Percentiles rank a stretch among this genome's conserved stretches.
Evolutionary conservation across 2,888 invertebrate genomes (phyloP).

Genomic region (Drosophila nr. perissopoda): DNA sequence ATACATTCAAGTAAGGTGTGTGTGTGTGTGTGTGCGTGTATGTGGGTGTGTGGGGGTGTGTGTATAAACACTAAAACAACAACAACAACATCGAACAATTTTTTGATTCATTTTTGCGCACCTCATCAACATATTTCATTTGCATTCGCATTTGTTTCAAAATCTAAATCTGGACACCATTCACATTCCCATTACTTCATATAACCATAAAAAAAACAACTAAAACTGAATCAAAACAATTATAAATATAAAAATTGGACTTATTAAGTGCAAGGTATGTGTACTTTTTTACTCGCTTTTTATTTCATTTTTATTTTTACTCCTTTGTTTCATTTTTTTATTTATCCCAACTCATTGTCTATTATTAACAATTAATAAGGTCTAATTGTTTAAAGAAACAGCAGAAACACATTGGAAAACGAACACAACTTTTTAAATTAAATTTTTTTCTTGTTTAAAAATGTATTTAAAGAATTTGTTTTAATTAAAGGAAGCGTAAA

Average conservation of each 20-base stretch:
- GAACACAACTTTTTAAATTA: not conserved
- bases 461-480: not conserved
- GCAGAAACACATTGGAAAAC: not conserved
- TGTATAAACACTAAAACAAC: constrained; percentile 12
- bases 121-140: constrained; percentile 57
- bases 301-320: constrained; percentile 36
- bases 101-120: constrained; percentile 46
- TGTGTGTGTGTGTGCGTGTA: constrained; percentile 3
- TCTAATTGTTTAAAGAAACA: not conserved
- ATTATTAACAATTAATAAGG: constrained; percentile 1
- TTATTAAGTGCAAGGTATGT: constrained; percentile 77
- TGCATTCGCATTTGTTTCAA: constrained; percentile 23
- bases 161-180: constrained; percentile 10
- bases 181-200: not conserved
- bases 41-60: constrained; percentile 4
- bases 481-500: not conserved
- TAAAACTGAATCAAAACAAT: constrained; percentile 17
- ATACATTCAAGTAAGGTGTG: constrained; percentile 1
- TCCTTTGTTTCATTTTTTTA: constrained; percentile 11
- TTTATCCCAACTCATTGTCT: constrained; percentile 1
- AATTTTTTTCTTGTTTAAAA: not conserved
- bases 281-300: constrained; percentile 64
- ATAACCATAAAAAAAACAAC: constrained; percentile 1
- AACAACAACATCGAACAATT: constrained; percentile 22
- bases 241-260: constrained; percentile 61